Conservation (phyloP, 2,888 invertebrate species). For the Nezara viridula region DNA sequence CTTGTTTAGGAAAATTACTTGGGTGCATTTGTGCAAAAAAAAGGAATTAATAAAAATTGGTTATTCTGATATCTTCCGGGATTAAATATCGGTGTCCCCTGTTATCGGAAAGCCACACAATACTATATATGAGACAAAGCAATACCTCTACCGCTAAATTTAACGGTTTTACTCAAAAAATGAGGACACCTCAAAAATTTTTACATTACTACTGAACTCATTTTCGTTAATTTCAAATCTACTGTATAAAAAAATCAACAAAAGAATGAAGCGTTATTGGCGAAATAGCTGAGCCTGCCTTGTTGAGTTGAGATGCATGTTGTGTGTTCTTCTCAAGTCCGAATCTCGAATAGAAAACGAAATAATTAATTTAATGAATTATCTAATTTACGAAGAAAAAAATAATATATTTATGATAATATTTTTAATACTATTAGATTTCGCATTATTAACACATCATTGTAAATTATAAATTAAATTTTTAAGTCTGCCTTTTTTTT, state of each 20-base stretch:
- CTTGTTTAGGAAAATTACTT: slow-evolving; percentile 55
- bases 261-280: neutral
- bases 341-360: neutral
- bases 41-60: slow-evolving; percentile 50
- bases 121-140: slow-evolving; percentile 7
- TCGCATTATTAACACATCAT: neutral
- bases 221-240: slow-evolving; percentile 4
- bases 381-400: too few relatives aligned
- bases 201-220: slow-evolving; percentile 9
- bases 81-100: slow-evolving; percentile 24
- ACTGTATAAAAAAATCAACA: neutral
- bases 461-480: too few relatives aligned
- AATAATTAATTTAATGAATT: neutral
- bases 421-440: neutral
- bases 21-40: slow-evolving; percentile 54
- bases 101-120: neutral
- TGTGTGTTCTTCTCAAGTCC: neutral
- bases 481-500: too few relatives aligned
- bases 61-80: slow-evolving; percentile 46
- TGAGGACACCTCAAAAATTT: slow-evolving; percentile 10
- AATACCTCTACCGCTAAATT: slow-evolving; percentile 15
- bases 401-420: too few relatives aligned
- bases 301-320: neutral
- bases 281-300: slow-evolving; percentile 35
- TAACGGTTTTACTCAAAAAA: neutral